Base-by-base conservation (phyloP, 2,113 vertebrate genomes). In the Tyto alba region DNA sequence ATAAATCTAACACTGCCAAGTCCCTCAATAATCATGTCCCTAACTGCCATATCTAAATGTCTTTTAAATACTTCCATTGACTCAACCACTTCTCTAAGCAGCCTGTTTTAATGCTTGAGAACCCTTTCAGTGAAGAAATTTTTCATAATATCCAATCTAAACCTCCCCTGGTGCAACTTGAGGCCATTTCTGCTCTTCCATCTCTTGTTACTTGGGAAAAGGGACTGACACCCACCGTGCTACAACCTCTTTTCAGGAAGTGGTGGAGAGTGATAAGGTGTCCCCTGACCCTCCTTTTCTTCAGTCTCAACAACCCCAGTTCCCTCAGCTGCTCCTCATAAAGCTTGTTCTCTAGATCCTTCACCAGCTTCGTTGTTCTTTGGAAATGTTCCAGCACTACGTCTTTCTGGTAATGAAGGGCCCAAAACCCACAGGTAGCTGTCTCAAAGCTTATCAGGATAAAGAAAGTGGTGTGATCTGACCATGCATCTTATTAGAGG, bases 221-320 rank as follows among this genome's bases (percentile, higher is more conserved):
- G 29, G 40, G 29, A 48, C 21, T 1, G 2, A 27, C 41, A 3
- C 6, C 8, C 6, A 40, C 6, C n/a, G 59, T 0, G 1, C 8
- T 40, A 48, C n/a, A 69, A 2, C 22, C 43, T 59, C 41, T n/a
- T 59, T 69, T 50, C n/a, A 40, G 17, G 27, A 7, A 81, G n/a
- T 38, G 48, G 41, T 38, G 57, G 41, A 32, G 13, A 34, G 27
- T 0, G 1, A 16, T 38, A 34, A 48, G 9, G 32, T 55, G 25
- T 67, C 19, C 20, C 38, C 12, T 25, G 45, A 30, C 17, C 15
- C 40, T 66, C 15, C 32, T 79, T 9, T 67, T 55, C 25, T 36
- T 20, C 34, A 7, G 40, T 2, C 10, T 48, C 10, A 48, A 38
- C 13, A 34, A 16, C 13, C 12, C 41, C 34, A 56, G 50, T 36